Evolutionary conservation across 2,113 vertebrate species (phyloP).

Genomic region (Ifrita kowaldi): DNA sequence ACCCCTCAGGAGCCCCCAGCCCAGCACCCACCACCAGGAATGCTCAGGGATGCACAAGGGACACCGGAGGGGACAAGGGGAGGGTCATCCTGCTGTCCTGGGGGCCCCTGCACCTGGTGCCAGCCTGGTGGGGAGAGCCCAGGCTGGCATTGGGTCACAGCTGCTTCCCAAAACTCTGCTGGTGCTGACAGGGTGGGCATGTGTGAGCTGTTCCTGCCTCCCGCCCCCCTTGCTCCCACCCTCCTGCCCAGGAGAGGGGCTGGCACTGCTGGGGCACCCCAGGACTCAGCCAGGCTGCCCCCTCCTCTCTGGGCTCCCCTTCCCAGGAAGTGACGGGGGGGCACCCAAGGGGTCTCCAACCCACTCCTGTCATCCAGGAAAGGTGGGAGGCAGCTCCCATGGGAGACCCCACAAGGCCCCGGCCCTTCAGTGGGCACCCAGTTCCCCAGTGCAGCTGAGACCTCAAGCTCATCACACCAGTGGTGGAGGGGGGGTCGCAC

Average conservation of each 20-base stretch:
- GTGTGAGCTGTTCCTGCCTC: not conserved
- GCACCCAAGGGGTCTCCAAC: not conserved
- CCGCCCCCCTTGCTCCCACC: no score
- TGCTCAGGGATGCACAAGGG: rapidly evolving
- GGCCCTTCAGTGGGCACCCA: rapidly evolving
- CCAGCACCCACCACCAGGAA: not conserved
- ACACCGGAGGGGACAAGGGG: not conserved
- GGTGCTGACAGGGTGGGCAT: not conserved
- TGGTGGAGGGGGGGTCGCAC: rapidly evolving
- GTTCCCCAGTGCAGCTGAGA: not conserved
- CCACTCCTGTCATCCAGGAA: rapidly evolving
- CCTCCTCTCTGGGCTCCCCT: no score
- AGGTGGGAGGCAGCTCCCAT: not conserved
- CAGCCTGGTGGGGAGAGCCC: not conserved
- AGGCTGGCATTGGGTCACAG: not conserved
- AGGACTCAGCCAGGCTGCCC: not conserved
- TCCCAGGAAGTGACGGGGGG: not conserved
- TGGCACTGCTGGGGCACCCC: not conserved
- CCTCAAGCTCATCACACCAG: not conserved
- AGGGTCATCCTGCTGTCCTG: rapidly evolving
- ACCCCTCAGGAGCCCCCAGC: not conserved
- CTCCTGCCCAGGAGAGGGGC: not conserved
- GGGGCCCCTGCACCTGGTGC: not conserved
- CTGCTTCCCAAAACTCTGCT: not conserved
- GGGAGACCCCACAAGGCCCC: not conserved